Evolutionary conservation across 2,797 vertebrate genomes (phyloP).

Genomic region (Artibeus lituratus): DNA sequence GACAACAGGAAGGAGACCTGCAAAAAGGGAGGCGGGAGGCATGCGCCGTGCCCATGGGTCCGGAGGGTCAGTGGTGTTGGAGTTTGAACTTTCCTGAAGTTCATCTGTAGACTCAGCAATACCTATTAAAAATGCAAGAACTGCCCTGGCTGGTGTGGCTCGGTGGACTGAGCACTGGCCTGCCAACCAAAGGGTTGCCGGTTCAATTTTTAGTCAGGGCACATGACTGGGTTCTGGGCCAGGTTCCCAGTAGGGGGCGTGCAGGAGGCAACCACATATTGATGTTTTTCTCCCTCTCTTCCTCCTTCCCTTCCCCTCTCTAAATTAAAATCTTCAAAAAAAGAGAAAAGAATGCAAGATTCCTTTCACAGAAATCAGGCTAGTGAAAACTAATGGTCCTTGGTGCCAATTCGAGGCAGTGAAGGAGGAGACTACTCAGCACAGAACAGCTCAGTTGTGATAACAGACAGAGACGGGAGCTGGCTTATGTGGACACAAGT

Average conservation of each 20-base stretch:
- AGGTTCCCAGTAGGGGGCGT: too few relatives aligned
- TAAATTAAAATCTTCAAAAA: too few relatives aligned
- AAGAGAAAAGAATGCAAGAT: not conserved
- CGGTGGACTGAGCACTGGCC: too few relatives aligned
- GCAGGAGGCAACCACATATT: too few relatives aligned
- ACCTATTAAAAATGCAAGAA: not conserved
- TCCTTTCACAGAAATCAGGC: not conserved
- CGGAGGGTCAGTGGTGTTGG: too few relatives aligned
- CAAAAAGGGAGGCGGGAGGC: not conserved
- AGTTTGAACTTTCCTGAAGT: not conserved
- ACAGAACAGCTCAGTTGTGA: not conserved
- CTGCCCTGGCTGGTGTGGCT: too few relatives aligned
- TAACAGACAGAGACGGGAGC: not conserved
- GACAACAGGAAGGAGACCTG: not conserved
- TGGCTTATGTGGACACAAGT: not conserved
- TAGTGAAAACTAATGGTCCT: not conserved
- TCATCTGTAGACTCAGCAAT: not conserved
- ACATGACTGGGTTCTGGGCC: too few relatives aligned
- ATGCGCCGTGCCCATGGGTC: not conserved
- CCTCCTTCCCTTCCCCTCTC: too few relatives aligned
- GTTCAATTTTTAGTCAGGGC: too few relatives aligned
- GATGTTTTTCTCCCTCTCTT: too few relatives aligned
- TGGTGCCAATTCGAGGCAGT: not conserved
- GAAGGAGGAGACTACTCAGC: rapidly evolving
- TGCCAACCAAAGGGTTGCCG: too few relatives aligned